Percentiles rank a stretch among this genome's conserved stretches.
Evolutionary conservation across 2,888 invertebrate species (phyloP).

Genomic region (Rotaria socialis): DNA sequence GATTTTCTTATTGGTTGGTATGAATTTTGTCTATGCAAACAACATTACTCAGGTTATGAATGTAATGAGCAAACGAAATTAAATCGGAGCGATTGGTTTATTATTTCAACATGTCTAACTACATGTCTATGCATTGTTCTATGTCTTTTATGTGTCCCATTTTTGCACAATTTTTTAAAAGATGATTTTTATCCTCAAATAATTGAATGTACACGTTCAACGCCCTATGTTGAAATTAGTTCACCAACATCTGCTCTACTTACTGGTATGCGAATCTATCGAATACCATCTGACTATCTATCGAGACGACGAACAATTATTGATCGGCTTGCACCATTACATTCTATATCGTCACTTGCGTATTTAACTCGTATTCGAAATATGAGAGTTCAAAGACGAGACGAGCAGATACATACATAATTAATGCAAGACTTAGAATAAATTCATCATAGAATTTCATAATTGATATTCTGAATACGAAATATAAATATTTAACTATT

Average conservation of each 20-base stretch:
- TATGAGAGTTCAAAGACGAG: not conserved
- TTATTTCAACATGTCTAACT: not conserved
- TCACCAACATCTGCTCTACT: not conserved
- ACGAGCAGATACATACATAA: not conserved
- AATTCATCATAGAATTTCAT: no score
- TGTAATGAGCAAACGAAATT: not conserved
- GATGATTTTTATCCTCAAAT: conserved; percentile 34
- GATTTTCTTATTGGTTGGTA: conserved; percentile 23
- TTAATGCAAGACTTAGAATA: no score
- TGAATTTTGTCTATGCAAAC: conserved; percentile 13
- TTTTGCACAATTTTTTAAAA: not conserved
- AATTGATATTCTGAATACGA: no score
- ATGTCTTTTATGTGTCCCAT: conserved; percentile 2
- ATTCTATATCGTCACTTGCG: conserved; percentile 2
- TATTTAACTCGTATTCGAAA: not conserved
- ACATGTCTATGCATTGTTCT: not conserved
- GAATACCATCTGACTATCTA: conserved; percentile 1
- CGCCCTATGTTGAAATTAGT: conserved; percentile 1
- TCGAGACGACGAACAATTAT: conserved; percentile 10
- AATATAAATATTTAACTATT: no score
- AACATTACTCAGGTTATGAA: not conserved
- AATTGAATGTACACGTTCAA: conserved; percentile 24
- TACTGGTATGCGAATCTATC: conserved; percentile 15
- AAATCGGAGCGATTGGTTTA: conserved; percentile 12
- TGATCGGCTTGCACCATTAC: conserved; percentile 21